Percentiles rank a stretch among this genome's conserved stretches.
Evolutionary conservation across 2,113 vertebrate species (phyloP).

Genomic region (Calypte anna): DNA sequence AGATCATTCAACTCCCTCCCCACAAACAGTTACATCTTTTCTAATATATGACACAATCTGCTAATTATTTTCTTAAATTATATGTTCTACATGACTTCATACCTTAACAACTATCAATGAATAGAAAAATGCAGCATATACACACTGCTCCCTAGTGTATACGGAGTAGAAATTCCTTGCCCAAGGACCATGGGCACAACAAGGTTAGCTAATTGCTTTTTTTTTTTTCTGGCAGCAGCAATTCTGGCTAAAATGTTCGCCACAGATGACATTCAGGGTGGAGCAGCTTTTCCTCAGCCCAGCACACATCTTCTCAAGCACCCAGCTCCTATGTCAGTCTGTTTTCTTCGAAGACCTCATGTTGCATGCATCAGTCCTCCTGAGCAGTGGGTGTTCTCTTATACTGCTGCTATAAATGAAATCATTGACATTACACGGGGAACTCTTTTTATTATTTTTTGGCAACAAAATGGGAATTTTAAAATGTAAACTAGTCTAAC

Average conservation of each 20-base stretch:
- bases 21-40: neutral
- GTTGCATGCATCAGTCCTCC: neutral
- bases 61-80: neutral
- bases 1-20: neutral
- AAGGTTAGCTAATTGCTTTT: neutral
- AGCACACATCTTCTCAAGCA: neutral
- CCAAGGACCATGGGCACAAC: neutral
- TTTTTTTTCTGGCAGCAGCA: neutral
- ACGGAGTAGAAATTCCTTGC: neutral
- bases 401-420: constrained; percentile 19
- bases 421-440: neutral
- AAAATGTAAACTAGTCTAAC: neutral
- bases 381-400: neutral
- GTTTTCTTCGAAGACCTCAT: neutral
- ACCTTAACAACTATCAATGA: fast-evolving
- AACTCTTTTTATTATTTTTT: constrained; percentile 40
- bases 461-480: neutral
- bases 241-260: neutral
- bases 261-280: neutral
- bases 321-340: neutral
- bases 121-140: neutral
- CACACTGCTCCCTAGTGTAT: neutral
- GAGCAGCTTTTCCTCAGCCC: neutral
- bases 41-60: neutral
- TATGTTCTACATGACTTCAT: neutral